Percentiles rank a stretch among this genome's conserved stretches.
These are phyloP conservation scores for Periparus ater DNA, from an alignment of 2,797 vertebrate genomes.

Conservation along the genomic window DNA sequence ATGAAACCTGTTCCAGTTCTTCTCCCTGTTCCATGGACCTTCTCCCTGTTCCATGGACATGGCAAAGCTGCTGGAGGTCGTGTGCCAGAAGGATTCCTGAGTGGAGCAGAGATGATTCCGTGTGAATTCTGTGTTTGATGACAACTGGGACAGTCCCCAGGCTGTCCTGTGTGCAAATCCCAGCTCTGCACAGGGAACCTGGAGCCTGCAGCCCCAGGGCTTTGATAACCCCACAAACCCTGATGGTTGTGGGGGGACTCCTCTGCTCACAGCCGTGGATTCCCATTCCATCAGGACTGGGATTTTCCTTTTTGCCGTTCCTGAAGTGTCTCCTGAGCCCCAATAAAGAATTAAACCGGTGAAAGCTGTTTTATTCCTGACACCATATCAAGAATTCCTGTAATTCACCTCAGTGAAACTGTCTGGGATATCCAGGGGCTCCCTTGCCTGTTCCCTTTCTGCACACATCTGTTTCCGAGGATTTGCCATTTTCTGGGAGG, in stretches of 20 bases:
- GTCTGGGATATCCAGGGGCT: not conserved
- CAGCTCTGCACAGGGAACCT: not conserved
- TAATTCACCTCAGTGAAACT: not conserved
- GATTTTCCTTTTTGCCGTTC: not conserved
- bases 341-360: not conserved
- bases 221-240: not conserved
- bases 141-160: not conserved
- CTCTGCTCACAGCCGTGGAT: not conserved
- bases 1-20: accelerated
- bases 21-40: not conserved
- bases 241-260: not conserved
- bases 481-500: not conserved
- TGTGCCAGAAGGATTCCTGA: not conserved
- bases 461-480: not conserved
- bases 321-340: not conserved
- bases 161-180: not conserved
- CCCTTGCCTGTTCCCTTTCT: not conserved
- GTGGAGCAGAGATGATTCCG: accelerated
- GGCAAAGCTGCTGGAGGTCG: not conserved
- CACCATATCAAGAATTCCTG: not conserved
- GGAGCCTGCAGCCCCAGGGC: not conserved
- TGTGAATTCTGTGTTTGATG: not conserved
- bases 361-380: not conserved
- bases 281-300: not conserved
- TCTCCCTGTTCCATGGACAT: not conserved